These are phyloP conservation scores for Schizotus pectinicornis DNA, from an alignment of 2,888 invertebrate species.

Conservation along the genomic window DNA sequence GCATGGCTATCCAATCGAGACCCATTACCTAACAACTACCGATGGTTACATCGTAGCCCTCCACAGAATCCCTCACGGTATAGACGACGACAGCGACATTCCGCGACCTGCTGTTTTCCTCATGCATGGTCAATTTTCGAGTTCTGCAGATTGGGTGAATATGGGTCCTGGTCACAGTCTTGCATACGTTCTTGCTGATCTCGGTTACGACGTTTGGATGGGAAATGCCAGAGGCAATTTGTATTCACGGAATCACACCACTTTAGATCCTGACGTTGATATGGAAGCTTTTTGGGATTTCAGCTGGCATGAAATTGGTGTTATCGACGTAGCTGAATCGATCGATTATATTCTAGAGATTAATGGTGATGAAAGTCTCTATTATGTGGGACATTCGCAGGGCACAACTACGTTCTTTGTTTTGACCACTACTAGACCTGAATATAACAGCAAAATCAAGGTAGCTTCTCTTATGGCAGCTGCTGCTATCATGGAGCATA, in stretches of 20 bases:
- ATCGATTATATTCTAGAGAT: conserved; percentile 72
- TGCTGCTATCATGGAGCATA: conserved; percentile 67
- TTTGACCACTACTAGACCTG: conserved; percentile 66
- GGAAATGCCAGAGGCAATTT: conserved; percentile 44
- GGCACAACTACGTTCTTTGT: conserved; percentile 74
- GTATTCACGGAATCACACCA: conserved; percentile 39
- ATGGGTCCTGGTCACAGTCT: conserved; percentile 18
- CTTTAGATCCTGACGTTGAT: conserved; percentile 36
- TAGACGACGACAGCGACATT: not conserved
- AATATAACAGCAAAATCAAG: conserved; percentile 69
- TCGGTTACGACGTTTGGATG: conserved; percentile 49
- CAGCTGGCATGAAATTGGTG: conserved; percentile 85
- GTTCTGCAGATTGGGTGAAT: conserved; percentile 62
- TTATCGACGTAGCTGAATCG: conserved; percentile 79
- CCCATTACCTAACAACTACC: conserved; percentile 53
- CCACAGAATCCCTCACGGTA: conserved; percentile 61
- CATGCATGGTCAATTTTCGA: conserved; percentile 62
- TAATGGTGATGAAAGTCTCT: conserved; percentile 67
- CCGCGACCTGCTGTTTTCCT: conserved; percentile 51
- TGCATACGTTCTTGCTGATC: conserved; percentile 45
- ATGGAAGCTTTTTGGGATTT: conserved; percentile 58
- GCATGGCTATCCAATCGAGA: conserved; percentile 54
- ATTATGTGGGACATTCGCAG: conserved; percentile 71
- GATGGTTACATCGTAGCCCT: conserved; percentile 63
- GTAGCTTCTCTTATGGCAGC: conserved; percentile 74